Base-by-base conservation (phyloP, 2,797 vertebrate species). In the Todus mexicanus region DNA sequence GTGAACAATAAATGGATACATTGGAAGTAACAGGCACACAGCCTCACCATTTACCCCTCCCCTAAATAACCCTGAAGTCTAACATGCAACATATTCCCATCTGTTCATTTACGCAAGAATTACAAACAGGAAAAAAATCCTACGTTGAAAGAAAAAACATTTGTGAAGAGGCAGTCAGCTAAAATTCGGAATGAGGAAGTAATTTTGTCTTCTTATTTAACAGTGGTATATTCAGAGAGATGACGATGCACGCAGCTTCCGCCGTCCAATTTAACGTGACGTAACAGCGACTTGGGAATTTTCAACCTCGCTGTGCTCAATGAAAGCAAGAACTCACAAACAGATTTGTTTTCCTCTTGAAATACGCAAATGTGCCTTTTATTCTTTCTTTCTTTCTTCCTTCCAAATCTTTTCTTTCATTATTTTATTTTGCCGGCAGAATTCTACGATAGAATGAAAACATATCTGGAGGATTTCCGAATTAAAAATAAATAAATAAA, bases 51-150 rank as follows among this genome's bases (percentile, higher is more conserved):
- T 87, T 73, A 92, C 20, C 38, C 48, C 50, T 66, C 89, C 43
- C 20, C 40, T 78, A 91, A 82, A 78, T 82, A 79, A 91, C 68
- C 43, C n/a, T 68, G 5, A 75, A 88, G 26, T 45, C 86, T 75
- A 70, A 74, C 42, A 73, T 0, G 4, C 51, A 92, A 87, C 91
- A 69, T 31, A 11, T 84, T 92, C 56, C 74, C 74, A 90, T 81
- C 80, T 91, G 76, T 82, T 93, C 53, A 26, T 83, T 93, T 75
- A 87, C 51, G 91, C 47, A 92, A 66, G 53, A 93, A 76, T 42
- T 82, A 78, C 20, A 91, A 86, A 43, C 63, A 72, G 5, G 23
- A 63, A 83, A 89, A 92, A 57, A 75, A 82, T 42, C 43, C 14
- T 73, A 70, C 19, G 38, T 64, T 42, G 26, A 89, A 93, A 71